Evolutionary conservation across 2,888 invertebrate genomes (phyloP).

Genomic region (Drosophila austrosaltans): DNA sequence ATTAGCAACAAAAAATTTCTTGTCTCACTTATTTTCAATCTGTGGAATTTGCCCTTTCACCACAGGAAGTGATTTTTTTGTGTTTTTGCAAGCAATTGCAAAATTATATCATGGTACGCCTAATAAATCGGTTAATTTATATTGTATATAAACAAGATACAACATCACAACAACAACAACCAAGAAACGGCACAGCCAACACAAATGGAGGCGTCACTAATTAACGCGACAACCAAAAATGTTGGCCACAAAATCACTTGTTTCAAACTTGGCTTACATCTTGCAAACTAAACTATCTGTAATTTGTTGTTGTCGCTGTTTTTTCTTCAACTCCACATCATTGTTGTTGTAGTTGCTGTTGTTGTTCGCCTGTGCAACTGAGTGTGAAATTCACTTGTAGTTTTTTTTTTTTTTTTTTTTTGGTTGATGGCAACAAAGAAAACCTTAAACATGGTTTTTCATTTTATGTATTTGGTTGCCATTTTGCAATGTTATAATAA

Average conservation of each 20-base stretch:
- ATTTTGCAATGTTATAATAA: constrained; percentile 20
- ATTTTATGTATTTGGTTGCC: constrained; percentile 13
- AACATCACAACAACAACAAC: neutral
- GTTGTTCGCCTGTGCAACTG: constrained; percentile 53
- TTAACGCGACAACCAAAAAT: constrained; percentile 48
- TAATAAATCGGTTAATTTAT: constrained; percentile 18
- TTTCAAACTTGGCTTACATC: constrained; percentile 11
- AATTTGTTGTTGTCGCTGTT: constrained; percentile 14
- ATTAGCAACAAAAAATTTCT: constrained; percentile 49
- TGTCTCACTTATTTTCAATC: constrained; percentile 16
- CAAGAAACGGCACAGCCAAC: constrained; percentile 30
- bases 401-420: constrained; percentile 19
- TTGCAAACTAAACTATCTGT: constrained; percentile 8
- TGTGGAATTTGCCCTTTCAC: constrained; percentile 48
- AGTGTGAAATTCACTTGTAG: constrained; percentile 60
- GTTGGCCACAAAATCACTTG: constrained; percentile 44
- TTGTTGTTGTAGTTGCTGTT: constrained; percentile 22
- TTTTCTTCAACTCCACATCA: neutral
- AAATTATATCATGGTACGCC: constrained; percentile 20
- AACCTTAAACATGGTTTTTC: constrained; percentile 38
- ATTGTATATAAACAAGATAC: constrained; percentile 22
- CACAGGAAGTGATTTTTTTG: constrained; percentile 49
- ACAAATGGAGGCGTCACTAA: constrained; percentile 50
- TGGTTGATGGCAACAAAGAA: constrained; percentile 36
- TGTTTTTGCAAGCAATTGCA: constrained; percentile 23